phyloP scores from a whole-genome alignment of 64 coral and sea anemone species.

The Stylophora pistillata region DNA sequence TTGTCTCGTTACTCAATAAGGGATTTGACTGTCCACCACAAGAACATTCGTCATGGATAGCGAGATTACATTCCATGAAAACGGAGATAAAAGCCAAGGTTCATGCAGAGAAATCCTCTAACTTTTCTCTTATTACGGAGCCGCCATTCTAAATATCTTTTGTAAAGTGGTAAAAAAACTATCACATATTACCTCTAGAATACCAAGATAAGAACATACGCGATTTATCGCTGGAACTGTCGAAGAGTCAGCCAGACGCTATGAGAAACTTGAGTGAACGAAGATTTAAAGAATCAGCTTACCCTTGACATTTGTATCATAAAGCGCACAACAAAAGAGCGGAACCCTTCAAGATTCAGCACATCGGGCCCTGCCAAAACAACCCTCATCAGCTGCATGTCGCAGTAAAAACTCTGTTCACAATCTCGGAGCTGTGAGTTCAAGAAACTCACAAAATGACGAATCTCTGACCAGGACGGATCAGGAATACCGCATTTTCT shows the following conservation, averaged over 20 bases:
- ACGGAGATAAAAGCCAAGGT: too few relatives aligned
- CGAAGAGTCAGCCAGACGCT: neutral
- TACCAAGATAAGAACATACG: neutral
- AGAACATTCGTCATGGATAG: too few relatives aligned
- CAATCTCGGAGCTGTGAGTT: conserved; percentile 82
- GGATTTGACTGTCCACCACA: too few relatives aligned
- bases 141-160: neutral
- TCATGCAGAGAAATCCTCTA: too few relatives aligned
- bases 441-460: conserved; percentile 87
- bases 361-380: neutral
- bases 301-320: conserved; percentile 96
- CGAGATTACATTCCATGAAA: too few relatives aligned
- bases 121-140: too few relatives aligned
- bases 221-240: too few relatives aligned
- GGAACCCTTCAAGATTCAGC: conserved; percentile 67
- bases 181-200: too few relatives aligned
- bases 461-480: conserved; percentile 85
- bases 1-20: too few relatives aligned
- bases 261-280: too few relatives aligned
- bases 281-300: neutral
- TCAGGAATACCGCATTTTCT: conserved; percentile 88
- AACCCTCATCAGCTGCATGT: conserved; percentile 22
- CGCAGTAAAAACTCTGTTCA: conserved; percentile 71
- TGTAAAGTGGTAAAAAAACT: too few relatives aligned
- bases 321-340: conserved; percentile 76